These are phyloP conservation scores for Drosophila ezoana DNA, from an alignment of 2,888 invertebrate species.

Conservation along the genomic window DNA sequence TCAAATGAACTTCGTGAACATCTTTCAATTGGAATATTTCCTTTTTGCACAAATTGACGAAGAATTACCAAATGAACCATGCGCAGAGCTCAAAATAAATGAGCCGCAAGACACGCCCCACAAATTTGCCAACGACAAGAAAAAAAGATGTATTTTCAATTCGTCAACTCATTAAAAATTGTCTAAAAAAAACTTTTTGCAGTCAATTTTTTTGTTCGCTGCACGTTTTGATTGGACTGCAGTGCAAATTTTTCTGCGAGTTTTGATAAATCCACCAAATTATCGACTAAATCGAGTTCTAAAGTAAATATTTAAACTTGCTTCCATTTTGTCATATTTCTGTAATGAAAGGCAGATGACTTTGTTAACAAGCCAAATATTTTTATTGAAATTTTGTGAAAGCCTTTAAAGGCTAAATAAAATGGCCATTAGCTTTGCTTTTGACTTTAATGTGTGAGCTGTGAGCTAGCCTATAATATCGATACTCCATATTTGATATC, in stretches of 20 bases:
- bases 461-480: constrained; percentile 3
- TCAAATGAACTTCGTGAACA: neutral
- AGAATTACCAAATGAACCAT: constrained; percentile 51
- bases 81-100: constrained; percentile 20
- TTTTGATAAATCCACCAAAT: constrained; percentile 37
- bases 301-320: constrained; percentile 1
- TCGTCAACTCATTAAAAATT: constrained; percentile 50
- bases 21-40: constrained; percentile 8
- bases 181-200: constrained; percentile 20
- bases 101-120: constrained; percentile 28
- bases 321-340: neutral
- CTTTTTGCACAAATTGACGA: constrained; percentile 26
- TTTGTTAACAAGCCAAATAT: neutral
- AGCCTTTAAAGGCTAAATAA: neutral
- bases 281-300: constrained; percentile 8
- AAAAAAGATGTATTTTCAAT: constrained; percentile 21
- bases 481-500: neutral
- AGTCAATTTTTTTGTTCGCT: constrained; percentile 39
- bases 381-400: neutral
- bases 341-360: neutral
- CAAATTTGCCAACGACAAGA: constrained; percentile 8
- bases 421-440: too few species aligned
- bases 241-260: constrained; percentile 38
- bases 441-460: too few species aligned
- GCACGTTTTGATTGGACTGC: constrained; percentile 45